Base-by-base conservation (phyloP, 2,797 vertebrate species). In the Gambelia wislizenii region DNA sequence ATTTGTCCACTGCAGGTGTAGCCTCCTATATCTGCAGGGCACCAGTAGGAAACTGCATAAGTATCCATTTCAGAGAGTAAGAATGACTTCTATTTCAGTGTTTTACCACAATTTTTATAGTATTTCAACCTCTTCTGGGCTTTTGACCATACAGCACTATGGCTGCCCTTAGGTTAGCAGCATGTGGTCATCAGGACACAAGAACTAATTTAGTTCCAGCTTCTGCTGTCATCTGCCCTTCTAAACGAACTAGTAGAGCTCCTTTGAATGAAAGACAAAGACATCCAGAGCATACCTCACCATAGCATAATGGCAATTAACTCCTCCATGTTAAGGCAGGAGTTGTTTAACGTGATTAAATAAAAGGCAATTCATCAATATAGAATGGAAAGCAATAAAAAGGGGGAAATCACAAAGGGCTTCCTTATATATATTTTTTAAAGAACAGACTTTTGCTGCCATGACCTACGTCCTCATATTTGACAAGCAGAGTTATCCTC, bases 281-380 rank as follows among this genome's bases (percentile, higher is more conserved):
- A 52, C 54, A 22, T 88, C 88, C 92, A 83, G 86, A 83, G 47
- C 72, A 59, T 79, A 54, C 7, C 82, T 9, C 91, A 84, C 7
- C 75, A 44, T 52, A 7, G 52, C 69, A 52, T 90, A 89, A 93
- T 89, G 83, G 85, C 79, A 54, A 88, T 83, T 89, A 90, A 93
- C 56, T 87, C 18, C 78, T 52, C 82, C 33, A n/a, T 78, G 72
- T 56, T 95, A 88, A 90, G 87, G 88, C 86, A 39, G 64, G 64
- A 89, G 47, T 44, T 87, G 36, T 86, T 95, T 92, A 93, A 94
- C 89, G 87, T 88, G 88, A 52, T 92, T 91, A 94, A 94, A 93
- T 92, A 87, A 87, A 78, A 49, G 89, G 16, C 61, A 61, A 86
- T 87, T 72, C 75, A 81, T 83, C 78, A 89, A 74, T 87, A 91